A percentile compares a stretch with the other conserved stretches of the same genome.
Evolutionary conservation across 2,797 vertebrate species (phyloP).

Genomic region (Graptemys geographica): DNA sequence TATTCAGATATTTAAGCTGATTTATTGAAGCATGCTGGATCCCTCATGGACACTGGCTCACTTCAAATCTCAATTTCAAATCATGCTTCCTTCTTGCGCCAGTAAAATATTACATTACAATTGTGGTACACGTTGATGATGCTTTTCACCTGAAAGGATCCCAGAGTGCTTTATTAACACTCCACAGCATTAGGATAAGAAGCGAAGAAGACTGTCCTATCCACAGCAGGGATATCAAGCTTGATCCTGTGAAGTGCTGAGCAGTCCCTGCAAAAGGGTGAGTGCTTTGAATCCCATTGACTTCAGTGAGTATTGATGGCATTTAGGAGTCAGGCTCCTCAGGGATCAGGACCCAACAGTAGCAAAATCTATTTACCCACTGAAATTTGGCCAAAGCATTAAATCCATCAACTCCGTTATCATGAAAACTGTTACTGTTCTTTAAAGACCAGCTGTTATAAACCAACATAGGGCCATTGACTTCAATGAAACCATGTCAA

Average conservation of each 20-base stretch:
- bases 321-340: neutral
- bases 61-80: neutral
- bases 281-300: neutral
- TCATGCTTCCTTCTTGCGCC: neutral
- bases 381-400: neutral
- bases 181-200: neutral
- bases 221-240: neutral
- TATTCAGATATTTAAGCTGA: slow-evolving; percentile 4
- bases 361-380: neutral
- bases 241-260: neutral
- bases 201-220: neutral
- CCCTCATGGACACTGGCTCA: neutral
- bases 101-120: neutral
- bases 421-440: fast-evolving
- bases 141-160: neutral
- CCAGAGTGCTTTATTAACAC: fast-evolving
- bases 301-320: neutral
- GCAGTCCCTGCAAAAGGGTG: neutral
- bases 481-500: neutral
- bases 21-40: neutral
- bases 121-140: no score
- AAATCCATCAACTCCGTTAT: neutral
- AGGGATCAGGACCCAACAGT: fast-evolving
- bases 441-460: fast-evolving
- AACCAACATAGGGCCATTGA: fast-evolving